phyloP scores from a whole-genome alignment of 2,113 vertebrate species.

The Carollia perspicillata region DNA sequence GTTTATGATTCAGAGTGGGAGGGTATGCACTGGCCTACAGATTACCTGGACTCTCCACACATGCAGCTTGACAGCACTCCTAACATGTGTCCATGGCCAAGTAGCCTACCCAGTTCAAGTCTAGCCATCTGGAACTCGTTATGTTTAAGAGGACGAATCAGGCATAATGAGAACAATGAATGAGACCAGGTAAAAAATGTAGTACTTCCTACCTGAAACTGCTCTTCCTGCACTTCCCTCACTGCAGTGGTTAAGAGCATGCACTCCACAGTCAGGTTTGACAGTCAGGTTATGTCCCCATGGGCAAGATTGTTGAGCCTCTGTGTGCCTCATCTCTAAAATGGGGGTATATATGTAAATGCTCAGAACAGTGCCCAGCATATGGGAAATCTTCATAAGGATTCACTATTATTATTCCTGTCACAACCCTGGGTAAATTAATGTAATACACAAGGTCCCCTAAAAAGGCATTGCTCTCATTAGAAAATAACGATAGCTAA shows the following conservation, averaged over 20 bases:
- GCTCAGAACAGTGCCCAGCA: neutral
- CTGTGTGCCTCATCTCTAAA: neutral
- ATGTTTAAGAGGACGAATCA: neutral
- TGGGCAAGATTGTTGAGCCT: neutral
- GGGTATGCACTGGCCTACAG: neutral
- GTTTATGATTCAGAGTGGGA: accelerated
- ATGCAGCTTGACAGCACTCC: neutral
- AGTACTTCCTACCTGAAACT: neutral
- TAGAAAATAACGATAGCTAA: neutral
- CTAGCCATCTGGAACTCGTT: neutral
- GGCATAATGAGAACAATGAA: neutral
- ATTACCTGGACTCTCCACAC: neutral
- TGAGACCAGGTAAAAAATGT: neutral
- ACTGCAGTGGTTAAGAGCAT: neutral
- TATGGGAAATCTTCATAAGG: neutral
- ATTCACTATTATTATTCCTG: neutral
- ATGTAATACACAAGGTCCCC: neutral
- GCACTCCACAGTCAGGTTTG: neutral
- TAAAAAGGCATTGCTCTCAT: neutral
- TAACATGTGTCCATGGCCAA: neutral
- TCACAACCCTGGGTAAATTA: neutral
- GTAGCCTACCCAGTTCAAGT: neutral
- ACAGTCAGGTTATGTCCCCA: neutral
- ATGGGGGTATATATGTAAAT: neutral
- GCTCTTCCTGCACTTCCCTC: neutral